phyloP scores from a whole-genome alignment of 2,113 vertebrate genomes.

The Cinclus cinclus region DNA sequence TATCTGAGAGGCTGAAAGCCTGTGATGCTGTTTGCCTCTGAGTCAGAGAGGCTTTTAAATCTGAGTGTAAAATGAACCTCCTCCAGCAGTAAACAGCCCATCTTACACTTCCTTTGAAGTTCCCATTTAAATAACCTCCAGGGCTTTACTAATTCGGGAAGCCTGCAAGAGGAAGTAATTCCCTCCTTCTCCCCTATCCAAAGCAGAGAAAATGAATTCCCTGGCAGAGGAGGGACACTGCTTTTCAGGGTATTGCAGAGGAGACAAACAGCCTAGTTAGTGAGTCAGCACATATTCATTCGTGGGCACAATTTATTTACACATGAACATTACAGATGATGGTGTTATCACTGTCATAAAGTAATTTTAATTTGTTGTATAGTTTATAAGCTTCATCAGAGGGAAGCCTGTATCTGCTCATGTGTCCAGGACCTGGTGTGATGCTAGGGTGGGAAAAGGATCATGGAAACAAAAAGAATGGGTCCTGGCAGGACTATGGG shows the following conservation, averaged over 20 bases:
- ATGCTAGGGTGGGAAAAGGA: background rate
- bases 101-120: constrained; percentile 64
- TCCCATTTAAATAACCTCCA: constrained; percentile 64
- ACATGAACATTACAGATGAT: background rate
- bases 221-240: background rate
- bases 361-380: background rate
- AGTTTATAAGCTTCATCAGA: background rate
- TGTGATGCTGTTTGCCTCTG: constrained; percentile 47
- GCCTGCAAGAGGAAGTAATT: constrained; percentile 30
- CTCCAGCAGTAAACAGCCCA: constrained; percentile 37
- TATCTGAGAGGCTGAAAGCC: background rate
- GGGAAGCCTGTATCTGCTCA: background rate
- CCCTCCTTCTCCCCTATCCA: background rate
- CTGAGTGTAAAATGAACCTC: constrained; percentile 53
- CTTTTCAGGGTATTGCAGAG: background rate
- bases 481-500: background rate
- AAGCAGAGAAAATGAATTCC: background rate
- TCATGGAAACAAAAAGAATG: background rate
- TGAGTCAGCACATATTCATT: background rate
- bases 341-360: background rate
- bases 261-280: background rate
- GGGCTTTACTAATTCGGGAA: constrained; percentile 47
- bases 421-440: background rate
- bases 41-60: constrained; percentile 53
- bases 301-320: background rate